Evolutionary conservation across 2,888 invertebrate genomes (phyloP), one percentile per base, ranked within the genome.

Genomic region (Scaptomyza caliginosa): DNA sequence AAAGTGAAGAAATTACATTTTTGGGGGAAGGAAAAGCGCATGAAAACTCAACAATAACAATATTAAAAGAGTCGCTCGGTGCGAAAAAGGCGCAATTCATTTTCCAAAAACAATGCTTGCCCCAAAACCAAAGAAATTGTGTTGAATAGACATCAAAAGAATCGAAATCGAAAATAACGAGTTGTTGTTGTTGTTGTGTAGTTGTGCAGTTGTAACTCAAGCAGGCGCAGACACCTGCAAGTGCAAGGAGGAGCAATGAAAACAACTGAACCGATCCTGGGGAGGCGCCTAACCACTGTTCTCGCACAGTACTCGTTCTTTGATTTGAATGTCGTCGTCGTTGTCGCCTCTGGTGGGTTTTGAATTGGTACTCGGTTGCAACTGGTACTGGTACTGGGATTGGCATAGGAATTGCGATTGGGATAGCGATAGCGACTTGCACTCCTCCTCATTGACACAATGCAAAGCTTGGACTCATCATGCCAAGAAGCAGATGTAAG

Each of bases 391-490:
- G 69, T 63, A 76, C 50, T 57, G 64, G 58, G 52, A 65, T 48
- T 56, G 74, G 81, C 80, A 89, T 51, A 50, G 57, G 32, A 40
- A 57, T 36, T 52, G 57, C 57, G 56, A 58, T n/a, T 56, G 74
- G 81, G 80, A 89, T 51, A 50, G 57, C 36, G 45, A 57, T 36
- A 55, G 57, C 57, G 56, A 58, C 36, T 75, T 52, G 77, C 80
- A 75, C 63, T 62, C 50, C 65, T 62, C 50, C 74, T 89, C 86
- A 89, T 89, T 83, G 88, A 89, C 93, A 94, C 92, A 92, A 94
- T 94, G 94, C 93, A 93, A 93, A 93, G 93, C 92, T 92, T 93
- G 93, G 93, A 93, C 92, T 93, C 93, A 92, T 93, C 93, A 93
- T 93, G 93, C 92, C 93, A 93, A 92, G 93, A 93, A 93, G 93